A percentile compares a stretch with the other conserved stretches of the same genome.
phyloP scores from a whole-genome alignment of 2,888 invertebrate genomes.

The Eledone cirrhosa region DNA sequence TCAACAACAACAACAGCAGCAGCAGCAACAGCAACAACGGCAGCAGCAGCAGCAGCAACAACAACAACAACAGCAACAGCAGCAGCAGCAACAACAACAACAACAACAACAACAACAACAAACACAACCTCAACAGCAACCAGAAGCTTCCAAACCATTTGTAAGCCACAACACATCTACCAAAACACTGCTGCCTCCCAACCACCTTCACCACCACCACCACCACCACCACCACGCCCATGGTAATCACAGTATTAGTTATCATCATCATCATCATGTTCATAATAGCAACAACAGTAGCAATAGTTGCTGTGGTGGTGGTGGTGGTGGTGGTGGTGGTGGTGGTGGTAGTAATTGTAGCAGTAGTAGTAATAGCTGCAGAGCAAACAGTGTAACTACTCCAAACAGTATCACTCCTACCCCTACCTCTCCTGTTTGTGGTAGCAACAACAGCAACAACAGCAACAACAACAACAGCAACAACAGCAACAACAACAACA shows the following conservation, averaged over 20 bases:
- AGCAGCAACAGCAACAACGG: neutral
- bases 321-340: neutral
- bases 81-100: neutral
- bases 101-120: constrained; percentile 18
- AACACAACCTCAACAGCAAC: neutral
- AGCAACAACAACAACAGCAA: neutral
- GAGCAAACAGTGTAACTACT: neutral
- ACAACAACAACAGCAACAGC: neutral
- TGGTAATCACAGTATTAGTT: constrained; percentile 5
- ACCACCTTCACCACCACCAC: constrained; percentile 11
- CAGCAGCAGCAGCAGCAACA: neutral
- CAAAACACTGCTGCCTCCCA: constrained; percentile 1
- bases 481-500: neutral
- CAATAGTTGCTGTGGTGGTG: neutral
- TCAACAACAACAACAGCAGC: no score
- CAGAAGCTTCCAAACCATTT: constrained; percentile 8
- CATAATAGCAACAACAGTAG: neutral
- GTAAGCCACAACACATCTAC: neutral
- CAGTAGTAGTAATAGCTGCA: neutral
- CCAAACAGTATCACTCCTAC: neutral
- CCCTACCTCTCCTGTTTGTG: neutral
- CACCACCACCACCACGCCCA: constrained; percentile 22
- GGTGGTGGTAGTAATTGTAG: neutral
- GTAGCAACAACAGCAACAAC: neutral
- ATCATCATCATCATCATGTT: neutral